Evolutionary conservation across 2,888 invertebrate species (phyloP), one percentile per base, ranked within the genome.

Genomic region (Meliscaeva auricollis): DNA sequence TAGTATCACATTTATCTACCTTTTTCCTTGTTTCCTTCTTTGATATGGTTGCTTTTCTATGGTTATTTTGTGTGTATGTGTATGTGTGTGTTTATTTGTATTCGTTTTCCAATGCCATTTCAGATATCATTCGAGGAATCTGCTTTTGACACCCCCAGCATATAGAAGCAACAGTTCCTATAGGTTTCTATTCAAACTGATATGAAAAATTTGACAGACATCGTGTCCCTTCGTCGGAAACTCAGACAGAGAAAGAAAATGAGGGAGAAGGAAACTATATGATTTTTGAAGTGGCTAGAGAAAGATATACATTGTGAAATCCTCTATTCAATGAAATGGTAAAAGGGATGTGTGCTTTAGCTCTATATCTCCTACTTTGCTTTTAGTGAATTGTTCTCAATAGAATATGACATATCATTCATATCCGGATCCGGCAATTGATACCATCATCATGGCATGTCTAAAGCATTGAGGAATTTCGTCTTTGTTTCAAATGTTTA

Each of bases 41-140:
- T 60, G 13, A 11, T 56, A 20, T 35, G 3, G 32, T 41, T 15
- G 8, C n/a, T 41, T 6, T 58, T 13, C 20, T 30, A 3, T 58
- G 13, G 9, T 20, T 15, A 30, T 13, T 17, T 13, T 35, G 7
- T 22, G 13, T 50, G 22, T 50, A 11, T 22, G 50, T 26, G 0
- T 56, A 32, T 9, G 4, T n/a, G 17, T 13, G 8, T 58, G 20
- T 52, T 7, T 8, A 32, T 17, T 1, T 32, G 54, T 54, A 8
- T 11, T 11, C 3, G 56, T 11, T 50, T 26, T 15, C 66, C 48
- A 60, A 60, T 72, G 58, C 32, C 26, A n/a, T 69, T 54, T 32
- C 38, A 62, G 38, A 73, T 74, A 78, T 78, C 83, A 74, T 68
- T 78, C 22, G 32, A 74, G 56, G 66, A 64, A 78, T 74, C 76